Evolutionary conservation across 2,113 vertebrate species (phyloP), one percentile per base, ranked within the genome.

Genomic region (Stomatorhinus ivindoensis): DNA sequence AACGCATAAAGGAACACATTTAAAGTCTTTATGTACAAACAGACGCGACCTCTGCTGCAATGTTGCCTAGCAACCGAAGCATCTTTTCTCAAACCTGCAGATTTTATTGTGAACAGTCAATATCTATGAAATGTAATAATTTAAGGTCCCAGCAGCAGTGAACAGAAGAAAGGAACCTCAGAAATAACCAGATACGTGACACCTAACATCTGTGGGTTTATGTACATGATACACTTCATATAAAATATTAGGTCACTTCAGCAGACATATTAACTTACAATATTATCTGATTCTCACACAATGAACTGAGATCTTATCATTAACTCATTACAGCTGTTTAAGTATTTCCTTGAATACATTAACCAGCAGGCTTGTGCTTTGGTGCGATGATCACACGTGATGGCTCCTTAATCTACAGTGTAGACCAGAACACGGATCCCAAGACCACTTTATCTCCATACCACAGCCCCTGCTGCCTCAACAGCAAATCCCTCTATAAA

Each of bases 61-160:
- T 44, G 87, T 87, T 65, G 35, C 87, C 35, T 65, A 61, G 87
- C 87, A 87, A 87, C 87, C 17, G 39, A 42, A 87, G 53, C 55
- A 87, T 87, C 35, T 39, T 58, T 55, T 42, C 15, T 87, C 7
- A 58, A 51, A 13, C 6, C 39, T 15, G 21, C 31, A 21, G 35
- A 42, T 51, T 21, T 87, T 47, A 21, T 21, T 35, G 35, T 55
- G 86, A 87, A 50, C 53, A 42, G 50, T 42, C 31, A 13, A 7
- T 51, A 47, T 51, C 19, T 47, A 47, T 27, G 48, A 86, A 50
- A 86, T 51, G 42, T 47, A n/a, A 21, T n/a, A 11, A 8, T 47
- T 84, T 46, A 84, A 84, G 15, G 21, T 46, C 42, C 82, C 44
- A 46, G 82, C 46, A 46, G 46, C 19, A 9, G 2, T 21, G 21